Percentiles rank a stretch among this genome's conserved stretches.
Conservation (phyloP, 2,113 vertebrate genomes). For the Macrotis lagotis region DNA sequence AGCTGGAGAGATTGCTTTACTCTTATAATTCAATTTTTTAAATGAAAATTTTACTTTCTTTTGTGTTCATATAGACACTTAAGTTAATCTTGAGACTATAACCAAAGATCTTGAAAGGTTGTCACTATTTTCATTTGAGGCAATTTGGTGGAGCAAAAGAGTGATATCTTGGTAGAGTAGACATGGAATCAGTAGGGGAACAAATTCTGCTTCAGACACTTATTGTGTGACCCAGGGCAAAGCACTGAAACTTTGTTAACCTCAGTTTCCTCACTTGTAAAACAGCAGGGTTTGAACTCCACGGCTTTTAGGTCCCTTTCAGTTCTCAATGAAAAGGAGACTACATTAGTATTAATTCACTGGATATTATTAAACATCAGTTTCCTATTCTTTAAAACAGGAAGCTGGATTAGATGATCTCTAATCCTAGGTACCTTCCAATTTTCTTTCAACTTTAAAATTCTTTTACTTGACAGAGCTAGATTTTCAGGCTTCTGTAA, state of each 20-base stretch:
- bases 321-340: not conserved
- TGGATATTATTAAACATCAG: not conserved
- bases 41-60: not conserved
- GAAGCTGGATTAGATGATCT: not conserved
- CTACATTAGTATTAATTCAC: not conserved
- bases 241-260: not conserved
- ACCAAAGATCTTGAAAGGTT: not conserved
- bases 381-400: not conserved
- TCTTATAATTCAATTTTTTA: not conserved
- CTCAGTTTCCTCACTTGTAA: not conserved
- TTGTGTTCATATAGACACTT: not conserved
- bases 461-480: not conserved
- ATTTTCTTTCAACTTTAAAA: not conserved
- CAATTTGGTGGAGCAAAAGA: not conserved
- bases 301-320: not conserved
- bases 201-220: not conserved
- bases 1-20: not conserved
- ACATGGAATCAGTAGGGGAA: not conserved
- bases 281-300: not conserved
- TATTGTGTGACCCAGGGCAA: fast-evolving
- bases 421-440: not conserved
- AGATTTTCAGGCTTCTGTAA: not conserved
- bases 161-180: not conserved
- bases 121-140: not conserved
- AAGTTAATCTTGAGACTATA: not conserved